Percentiles rank a stretch among this genome's conserved stretches.
phyloP scores from a whole-genome alignment of 2,888 invertebrate species.

The Netelia fuscicornis region DNA sequence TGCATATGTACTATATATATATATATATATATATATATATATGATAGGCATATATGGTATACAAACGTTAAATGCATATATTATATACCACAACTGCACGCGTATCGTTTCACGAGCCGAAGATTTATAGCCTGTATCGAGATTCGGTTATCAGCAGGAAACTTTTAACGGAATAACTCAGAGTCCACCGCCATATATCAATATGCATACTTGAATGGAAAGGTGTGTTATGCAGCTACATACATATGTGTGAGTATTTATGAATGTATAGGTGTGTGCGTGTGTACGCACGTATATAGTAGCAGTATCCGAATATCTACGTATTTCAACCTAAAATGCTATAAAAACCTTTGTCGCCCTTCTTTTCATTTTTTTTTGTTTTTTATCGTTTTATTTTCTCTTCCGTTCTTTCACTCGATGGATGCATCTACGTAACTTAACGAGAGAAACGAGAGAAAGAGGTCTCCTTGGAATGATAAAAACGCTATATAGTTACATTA shows the following conservation, averaged over 20 bases:
- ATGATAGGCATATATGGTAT: constrained; percentile 14
- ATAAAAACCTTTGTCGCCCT: constrained; percentile 55
- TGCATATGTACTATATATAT: background rate
- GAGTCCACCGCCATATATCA: constrained; percentile 66
- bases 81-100: constrained; percentile 57
- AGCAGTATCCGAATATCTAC: constrained; percentile 37
- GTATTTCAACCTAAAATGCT: constrained; percentile 43
- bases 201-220: constrained; percentile 66
- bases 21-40: constrained; percentile 25
- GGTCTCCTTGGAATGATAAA: background rate
- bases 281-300: background rate
- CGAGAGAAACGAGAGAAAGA: constrained; percentile 13
- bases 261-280: background rate
- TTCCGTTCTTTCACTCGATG: constrained; percentile 2
- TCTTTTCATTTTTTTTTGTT: constrained; percentile 8
- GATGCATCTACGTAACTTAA: constrained; percentile 17
- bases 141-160: constrained; percentile 73
- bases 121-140: constrained; percentile 72
- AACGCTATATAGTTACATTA: constrained; percentile 7
- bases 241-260: background rate
- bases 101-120: constrained; percentile 70
- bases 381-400: background rate
- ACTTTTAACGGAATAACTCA: constrained; percentile 74
- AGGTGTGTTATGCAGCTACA: constrained; percentile 14
- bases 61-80: constrained; percentile 3